These are phyloP conservation scores for Danio tinwini DNA, from an alignment of 2,797 vertebrate species.

Conservation along the genomic window DNA sequence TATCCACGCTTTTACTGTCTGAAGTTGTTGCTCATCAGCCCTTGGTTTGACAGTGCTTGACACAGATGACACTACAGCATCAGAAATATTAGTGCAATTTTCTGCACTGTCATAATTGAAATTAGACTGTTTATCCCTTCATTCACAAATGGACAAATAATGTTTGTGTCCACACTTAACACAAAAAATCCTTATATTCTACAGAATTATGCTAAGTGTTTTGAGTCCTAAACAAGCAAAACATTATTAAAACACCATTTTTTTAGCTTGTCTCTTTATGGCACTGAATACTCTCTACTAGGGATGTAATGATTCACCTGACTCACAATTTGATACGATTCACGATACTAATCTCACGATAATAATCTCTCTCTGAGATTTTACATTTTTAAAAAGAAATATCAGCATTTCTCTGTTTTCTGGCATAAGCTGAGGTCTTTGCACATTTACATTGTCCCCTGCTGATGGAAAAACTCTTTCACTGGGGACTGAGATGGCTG, in stretches of 20 bases:
- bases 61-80: neutral
- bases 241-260: neutral
- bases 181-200: neutral
- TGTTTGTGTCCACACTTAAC: neutral
- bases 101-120: neutral
- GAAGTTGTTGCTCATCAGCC: neutral
- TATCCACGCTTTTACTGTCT: neutral
- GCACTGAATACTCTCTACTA: too few species aligned
- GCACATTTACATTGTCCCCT: too few species aligned
- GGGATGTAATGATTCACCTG: too few species aligned
- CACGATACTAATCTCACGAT: too few species aligned
- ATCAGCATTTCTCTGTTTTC: too few species aligned
- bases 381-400: too few species aligned
- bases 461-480: too few species aligned
- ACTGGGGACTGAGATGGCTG: too few species aligned
- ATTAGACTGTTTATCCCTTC: neutral
- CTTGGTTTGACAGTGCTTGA: neutral
- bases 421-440: too few species aligned
- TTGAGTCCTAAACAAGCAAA: neutral
- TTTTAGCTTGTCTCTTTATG: neutral
- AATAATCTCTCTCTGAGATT: too few species aligned
- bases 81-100: neutral
- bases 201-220: neutral
- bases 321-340: too few species aligned
- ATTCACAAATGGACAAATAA: neutral